phyloP scores from a whole-genome alignment of 2,113 vertebrate genomes.

The Ranitomeya imitator region DNA sequence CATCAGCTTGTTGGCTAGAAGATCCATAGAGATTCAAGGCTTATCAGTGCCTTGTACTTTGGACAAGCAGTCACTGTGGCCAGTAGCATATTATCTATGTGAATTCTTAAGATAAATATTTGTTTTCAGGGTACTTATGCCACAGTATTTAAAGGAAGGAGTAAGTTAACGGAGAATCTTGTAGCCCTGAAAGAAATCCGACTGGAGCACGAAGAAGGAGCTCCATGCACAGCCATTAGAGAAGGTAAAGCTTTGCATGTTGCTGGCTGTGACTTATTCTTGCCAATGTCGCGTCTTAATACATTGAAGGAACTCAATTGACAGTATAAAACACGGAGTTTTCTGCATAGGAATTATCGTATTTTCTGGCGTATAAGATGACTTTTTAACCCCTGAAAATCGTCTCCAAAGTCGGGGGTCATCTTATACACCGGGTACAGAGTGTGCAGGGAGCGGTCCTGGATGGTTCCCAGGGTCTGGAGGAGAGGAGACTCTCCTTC shows the following conservation, averaged over 20 bases:
- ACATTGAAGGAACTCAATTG: background rate
- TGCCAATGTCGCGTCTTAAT: background rate
- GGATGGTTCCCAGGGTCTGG: too few relatives aligned
- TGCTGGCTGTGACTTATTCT: background rate
- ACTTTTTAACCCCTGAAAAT: background rate
- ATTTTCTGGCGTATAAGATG: too few relatives aligned
- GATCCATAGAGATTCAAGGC: too few relatives aligned
- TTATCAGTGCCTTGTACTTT: too few relatives aligned
- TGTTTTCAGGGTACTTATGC: constrained; percentile 89
- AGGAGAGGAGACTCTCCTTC: too few relatives aligned
- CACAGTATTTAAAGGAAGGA: constrained; percentile 97
- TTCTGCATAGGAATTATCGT: background rate
- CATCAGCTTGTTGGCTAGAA: too few relatives aligned
- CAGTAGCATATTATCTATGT: background rate
- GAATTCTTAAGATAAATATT: background rate
- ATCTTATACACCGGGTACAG: too few relatives aligned
- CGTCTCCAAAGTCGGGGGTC: too few relatives aligned
- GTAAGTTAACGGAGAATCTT: constrained; percentile 96
- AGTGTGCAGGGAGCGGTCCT: too few relatives aligned
- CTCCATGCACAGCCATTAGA: constrained; percentile 96
- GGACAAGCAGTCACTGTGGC: too few relatives aligned
- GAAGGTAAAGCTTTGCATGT: constrained; percentile 78
- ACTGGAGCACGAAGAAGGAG: constrained; percentile 96
- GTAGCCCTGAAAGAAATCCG: constrained; percentile 98
- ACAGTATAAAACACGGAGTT: background rate